phyloP scores from a whole-genome alignment of 1,140 invertebrate species.

The Danaus plexippus region DNA sequence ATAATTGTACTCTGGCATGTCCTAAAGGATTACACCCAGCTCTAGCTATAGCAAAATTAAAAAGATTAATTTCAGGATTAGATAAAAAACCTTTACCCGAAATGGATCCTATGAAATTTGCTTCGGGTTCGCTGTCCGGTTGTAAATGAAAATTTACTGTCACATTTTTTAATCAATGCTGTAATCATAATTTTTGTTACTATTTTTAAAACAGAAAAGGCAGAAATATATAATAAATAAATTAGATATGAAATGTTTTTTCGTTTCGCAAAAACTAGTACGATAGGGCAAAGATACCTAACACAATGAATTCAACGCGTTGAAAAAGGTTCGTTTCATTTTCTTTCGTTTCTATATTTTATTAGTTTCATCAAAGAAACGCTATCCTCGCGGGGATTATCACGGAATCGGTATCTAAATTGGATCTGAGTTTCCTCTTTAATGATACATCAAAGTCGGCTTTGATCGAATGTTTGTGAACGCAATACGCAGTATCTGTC shows the following conservation, averaged over 20 bases:
- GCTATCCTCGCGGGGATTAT: constrained; percentile 8
- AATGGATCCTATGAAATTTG: constrained; percentile 72
- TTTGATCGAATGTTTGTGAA: constrained; percentile 15
- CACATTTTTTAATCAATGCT: no score
- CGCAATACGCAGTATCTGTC: constrained; percentile 12
- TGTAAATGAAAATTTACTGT: no score
- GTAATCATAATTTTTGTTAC: no score
- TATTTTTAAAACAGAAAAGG: no score
- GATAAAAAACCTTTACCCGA: constrained; percentile 81
- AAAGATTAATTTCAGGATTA: constrained; percentile 88
- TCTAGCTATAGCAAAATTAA: constrained; percentile 92
- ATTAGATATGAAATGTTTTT: no score
- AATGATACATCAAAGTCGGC: constrained; percentile 16
- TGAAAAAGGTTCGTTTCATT: no score
- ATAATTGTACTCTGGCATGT: constrained; percentile 85
- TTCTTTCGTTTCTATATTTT: not conserved
- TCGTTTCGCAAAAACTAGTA: no score
- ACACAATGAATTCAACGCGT: no score
- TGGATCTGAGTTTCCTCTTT: constrained; percentile 14
- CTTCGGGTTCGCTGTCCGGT: constrained; percentile 1
- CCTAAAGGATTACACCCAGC: constrained; percentile 94
- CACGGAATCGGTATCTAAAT: constrained; percentile 11
- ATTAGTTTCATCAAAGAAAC: constrained; percentile 4
- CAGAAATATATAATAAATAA: no score
- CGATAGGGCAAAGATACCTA: no score